Evolutionary conservation across 2,888 invertebrate species (phyloP), one percentile per base, ranked within the genome.

Genomic region (Embidobia sp.): DNA sequence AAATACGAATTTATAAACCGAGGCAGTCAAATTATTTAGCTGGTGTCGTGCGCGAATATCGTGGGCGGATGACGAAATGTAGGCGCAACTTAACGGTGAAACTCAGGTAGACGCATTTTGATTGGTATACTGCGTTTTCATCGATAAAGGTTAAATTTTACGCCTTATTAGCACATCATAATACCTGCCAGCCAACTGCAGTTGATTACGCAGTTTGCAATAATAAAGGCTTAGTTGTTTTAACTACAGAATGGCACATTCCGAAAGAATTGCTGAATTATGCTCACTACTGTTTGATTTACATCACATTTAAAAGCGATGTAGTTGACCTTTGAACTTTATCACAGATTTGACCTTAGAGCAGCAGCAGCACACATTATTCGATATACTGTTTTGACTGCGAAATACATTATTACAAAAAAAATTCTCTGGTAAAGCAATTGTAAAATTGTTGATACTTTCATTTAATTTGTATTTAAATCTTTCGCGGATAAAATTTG

Each of bases 141-240:
- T 31, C 15, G 72, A 55, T 55, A 72, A 72, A 72, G 72, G 72
- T 72, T 72, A 72, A 72, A 72, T 63, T 63, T 72, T 63, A 72
- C 6, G 26, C 53, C 61, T 72, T 64, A 64, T 73, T 64, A 73
- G 42, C 48, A 6, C 55, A 18, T 55, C 42, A 26, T 26, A 59
- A 61, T 70, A 69, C 42, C 55, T 37, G 26, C 16, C 19, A 37
- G 26, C 18, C 18, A 5, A 4, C 19, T 22, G 19, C 46, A 16
- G 61, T 13, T 53, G 7, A 35, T 19, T 35, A 46, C 44, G 49
- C 46, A 37, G 11, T 70, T 44, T 1, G 37, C 27, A 6, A 2
- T 19, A 51, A 53, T 53, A 61, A 51, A 53, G 18, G 51, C 49
- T 59, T 33, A 48, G 15, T 13, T 19, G n/a, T 49, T 29, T n/a